These are phyloP conservation scores for Isotomurus palustris DNA, from an alignment of 2,888 invertebrate species.

Conservation along the genomic window DNA sequence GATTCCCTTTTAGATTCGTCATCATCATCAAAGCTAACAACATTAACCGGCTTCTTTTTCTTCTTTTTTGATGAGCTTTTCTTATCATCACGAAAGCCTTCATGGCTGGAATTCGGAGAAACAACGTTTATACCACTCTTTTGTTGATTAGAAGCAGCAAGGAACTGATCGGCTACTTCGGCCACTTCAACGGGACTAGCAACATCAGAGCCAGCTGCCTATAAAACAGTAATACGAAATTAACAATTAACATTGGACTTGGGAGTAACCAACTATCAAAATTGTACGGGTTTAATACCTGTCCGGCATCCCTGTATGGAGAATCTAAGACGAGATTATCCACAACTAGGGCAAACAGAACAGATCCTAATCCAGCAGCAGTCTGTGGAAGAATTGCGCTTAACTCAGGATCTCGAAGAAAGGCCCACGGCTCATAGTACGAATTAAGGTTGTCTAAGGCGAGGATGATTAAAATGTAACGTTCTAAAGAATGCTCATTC, in stretches of 20 bases:
- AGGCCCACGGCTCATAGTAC: conserved; percentile 81
- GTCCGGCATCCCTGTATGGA: too few relatives aligned
- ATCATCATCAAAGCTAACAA: conserved; percentile 66
- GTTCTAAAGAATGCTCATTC: conserved; percentile 85
- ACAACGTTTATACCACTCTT: background rate
- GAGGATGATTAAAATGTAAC: conserved; percentile 60
- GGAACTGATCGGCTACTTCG: conserved; percentile 20
- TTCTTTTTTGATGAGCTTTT: conserved; percentile 49
- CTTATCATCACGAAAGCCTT: too few relatives aligned
- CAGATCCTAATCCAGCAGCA: conserved; percentile 79
- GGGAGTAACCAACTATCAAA: too few relatives aligned
- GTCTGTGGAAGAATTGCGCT: conserved; percentile 74
- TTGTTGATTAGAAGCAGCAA: background rate
- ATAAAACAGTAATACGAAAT: too few relatives aligned
- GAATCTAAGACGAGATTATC: conserved; percentile 73
- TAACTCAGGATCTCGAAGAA: conserved; percentile 74
- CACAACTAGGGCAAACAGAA: conserved; percentile 87
- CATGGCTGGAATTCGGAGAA: background rate
- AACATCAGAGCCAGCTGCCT: background rate
- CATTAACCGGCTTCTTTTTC: conserved; percentile 58
- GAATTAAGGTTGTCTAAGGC: conserved; percentile 49
- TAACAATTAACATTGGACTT: too few relatives aligned
- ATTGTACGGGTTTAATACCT: too few relatives aligned
- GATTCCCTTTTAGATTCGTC: too few relatives aligned
- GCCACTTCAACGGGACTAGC: conserved; percentile 10